Evolutionary conservation across 2,113 vertebrate genomes (phyloP).

Genomic region (Lipophrys pholis): DNA sequence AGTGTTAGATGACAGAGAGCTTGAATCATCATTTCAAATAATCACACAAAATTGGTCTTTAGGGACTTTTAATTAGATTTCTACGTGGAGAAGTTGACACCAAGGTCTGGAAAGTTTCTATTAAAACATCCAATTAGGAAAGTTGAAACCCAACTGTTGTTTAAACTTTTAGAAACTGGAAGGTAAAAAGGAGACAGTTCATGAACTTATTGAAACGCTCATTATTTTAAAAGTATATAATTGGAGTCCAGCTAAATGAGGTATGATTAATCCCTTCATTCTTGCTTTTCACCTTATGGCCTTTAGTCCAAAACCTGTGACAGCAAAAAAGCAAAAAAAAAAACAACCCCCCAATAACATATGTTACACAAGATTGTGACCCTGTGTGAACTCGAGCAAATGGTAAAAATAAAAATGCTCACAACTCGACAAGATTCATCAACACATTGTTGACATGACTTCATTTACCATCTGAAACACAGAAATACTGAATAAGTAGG

Average conservation of each 20-base stretch:
- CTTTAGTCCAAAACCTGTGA: too few species aligned
- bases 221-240: too few species aligned
- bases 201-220: too few species aligned
- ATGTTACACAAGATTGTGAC: constrained; percentile 24
- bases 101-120: not conserved
- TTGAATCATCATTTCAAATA: not conserved
- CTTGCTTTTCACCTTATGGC: too few species aligned
- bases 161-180: not conserved
- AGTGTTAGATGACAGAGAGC: not conserved
- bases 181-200: not conserved
- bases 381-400: not conserved
- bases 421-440: too few species aligned
- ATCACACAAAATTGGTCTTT: not conserved
- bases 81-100: not conserved
- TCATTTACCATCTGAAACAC: too few species aligned
- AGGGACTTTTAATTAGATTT: not conserved
- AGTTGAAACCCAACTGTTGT: not conserved
- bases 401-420: not conserved
- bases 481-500: too few species aligned
- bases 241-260: too few species aligned
- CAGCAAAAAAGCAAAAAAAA: too few species aligned
- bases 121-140: not conserved
- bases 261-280: too few species aligned
- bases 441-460: too few species aligned
- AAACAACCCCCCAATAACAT: not conserved